Evolutionary conservation across 2,113 vertebrate genomes (phyloP), one percentile per base, ranked within the genome.

Genomic region (Fregetta grallaria): DNA sequence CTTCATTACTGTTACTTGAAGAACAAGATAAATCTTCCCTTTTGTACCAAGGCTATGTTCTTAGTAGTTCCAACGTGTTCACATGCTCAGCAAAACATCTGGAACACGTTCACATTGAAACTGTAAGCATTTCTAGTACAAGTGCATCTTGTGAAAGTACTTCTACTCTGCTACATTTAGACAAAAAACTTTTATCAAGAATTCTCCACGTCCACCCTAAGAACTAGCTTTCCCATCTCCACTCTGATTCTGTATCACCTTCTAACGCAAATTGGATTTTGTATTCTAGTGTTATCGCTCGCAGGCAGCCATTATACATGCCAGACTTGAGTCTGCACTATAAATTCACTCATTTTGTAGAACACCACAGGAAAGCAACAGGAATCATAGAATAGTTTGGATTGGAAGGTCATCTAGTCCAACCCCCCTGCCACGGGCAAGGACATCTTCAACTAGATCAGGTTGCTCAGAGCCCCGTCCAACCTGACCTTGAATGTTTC

Each of bases 21-120:
- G 9, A 73, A 76, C 50, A 68, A 79, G 20, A 25, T 11, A 61
- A 40, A 26, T 15, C 34, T 49, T 75, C 14, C 21, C 21, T 90
- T 83, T 44, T 22, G 8, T 45, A 88, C 9, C 30, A 88, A 72
- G 45, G 40, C 13, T n/a, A 21, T 0, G 1, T 62, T 62, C 26
- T 56, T 23, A 68, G 42, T 7, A 11, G 10, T 63, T 78, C 15
- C n/a, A 92, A 15, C 1, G 1, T 20, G 49, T 32, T 62, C 34
- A 20, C 11, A 38, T 32, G 25, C 53, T n/a, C 59, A 79, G 34
- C 13, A 90, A 77, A 93, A 58, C n/a, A 80, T 12, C 53, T 50
- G 38, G 53, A 78, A 76, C 1, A 3, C 0, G 0, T 70, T 83
- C 72, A 71, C 13, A 68, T 8, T 30, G 32, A 61, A 67, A 75